phyloP scores from a whole-genome alignment of 1,140 invertebrate species.

The Phortica variegata region DNA sequence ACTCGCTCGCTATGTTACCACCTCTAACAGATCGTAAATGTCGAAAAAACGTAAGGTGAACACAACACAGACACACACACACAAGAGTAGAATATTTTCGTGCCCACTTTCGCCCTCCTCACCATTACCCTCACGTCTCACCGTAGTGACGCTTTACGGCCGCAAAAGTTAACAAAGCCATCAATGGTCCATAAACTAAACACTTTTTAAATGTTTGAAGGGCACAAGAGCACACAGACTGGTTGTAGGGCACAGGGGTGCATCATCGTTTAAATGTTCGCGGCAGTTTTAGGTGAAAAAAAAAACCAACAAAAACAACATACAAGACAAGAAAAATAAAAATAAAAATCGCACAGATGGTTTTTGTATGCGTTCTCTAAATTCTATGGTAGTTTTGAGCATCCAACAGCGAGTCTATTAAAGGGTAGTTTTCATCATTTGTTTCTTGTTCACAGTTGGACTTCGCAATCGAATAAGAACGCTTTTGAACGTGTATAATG shows the following conservation, averaged over 20 bases:
- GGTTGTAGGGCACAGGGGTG: no score
- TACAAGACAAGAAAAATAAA: no score
- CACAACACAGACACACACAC: background rate
- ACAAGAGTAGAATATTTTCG: no score
- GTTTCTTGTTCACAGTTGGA: conserved; percentile 34
- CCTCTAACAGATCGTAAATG: conserved; percentile 54
- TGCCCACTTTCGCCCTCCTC: no score
- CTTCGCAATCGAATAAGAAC: background rate
- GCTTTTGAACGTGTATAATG: conserved; percentile 13
- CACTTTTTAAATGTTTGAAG: conserved; percentile 54
- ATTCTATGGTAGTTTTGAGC: background rate
- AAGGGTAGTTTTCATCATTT: conserved; percentile 56
- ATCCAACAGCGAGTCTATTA: conserved; percentile 31
- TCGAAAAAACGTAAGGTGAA: conserved; percentile 55
- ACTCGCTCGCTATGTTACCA: no score
- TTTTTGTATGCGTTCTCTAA: conserved; percentile 16
- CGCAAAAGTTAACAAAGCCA: conserved; percentile 53
- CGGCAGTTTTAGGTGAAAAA: conserved; percentile 7
- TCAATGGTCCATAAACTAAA: conserved; percentile 56
- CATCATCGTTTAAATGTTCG: conserved; percentile 18
- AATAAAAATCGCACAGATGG: conserved; percentile 46
- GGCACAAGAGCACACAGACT: no score
- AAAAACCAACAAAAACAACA: background rate
- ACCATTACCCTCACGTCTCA: no score
- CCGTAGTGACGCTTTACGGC: conserved; percentile 9